Conservation (phyloP, 1,140 invertebrate genomes). For the Lucilia cuprina region DNA sequence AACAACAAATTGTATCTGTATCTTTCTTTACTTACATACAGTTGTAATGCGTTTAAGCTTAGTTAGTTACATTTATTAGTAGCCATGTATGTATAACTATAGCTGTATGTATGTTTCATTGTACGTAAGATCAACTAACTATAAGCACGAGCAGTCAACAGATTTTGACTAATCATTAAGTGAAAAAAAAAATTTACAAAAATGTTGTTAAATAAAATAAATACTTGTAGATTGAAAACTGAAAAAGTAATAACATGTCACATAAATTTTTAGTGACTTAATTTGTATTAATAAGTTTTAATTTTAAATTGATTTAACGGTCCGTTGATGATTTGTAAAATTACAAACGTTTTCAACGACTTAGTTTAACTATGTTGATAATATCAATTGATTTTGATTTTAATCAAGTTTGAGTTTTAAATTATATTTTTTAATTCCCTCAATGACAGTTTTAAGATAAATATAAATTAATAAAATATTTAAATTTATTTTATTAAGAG, state of each 20-base stretch:
- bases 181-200: no score
- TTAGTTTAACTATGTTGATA: background rate
- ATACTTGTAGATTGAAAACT: background rate
- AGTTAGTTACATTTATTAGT: constrained; percentile 2
- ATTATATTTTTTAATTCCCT: no score
- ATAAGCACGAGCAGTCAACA: no score
- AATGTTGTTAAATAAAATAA: background rate
- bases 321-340: background rate
- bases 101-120: no score
- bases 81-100: background rate
- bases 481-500: no score
- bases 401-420: no score
- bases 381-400: no score
- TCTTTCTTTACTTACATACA: background rate
- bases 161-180: no score
- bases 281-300: constrained; percentile 4
- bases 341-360: background rate
- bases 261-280: constrained; percentile 6
- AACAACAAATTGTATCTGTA: background rate
- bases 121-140: no score
- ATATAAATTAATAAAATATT: no score
- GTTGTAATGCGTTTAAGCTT: background rate
- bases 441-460: no score
- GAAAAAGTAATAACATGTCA: background rate
- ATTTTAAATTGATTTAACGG: constrained; percentile 11